phyloP scores from a whole-genome alignment of 2,797 vertebrate genomes.

The Anabas testudineus region DNA sequence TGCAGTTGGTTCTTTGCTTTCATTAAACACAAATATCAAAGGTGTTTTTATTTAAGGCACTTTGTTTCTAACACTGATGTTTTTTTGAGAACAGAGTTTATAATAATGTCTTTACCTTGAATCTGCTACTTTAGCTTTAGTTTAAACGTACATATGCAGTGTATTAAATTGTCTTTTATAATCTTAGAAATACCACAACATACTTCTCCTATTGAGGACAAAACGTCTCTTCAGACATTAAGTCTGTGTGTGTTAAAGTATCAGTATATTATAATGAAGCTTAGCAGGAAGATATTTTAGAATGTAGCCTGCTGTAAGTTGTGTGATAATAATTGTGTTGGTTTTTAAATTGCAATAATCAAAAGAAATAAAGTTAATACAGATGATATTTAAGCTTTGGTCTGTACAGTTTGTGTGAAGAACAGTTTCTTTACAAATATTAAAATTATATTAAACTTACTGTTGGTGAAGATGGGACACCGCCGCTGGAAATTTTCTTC shows the following conservation, averaged over 20 bases:
- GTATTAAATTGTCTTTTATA: neutral
- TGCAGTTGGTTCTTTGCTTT: no score
- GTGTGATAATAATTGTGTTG: constrained; percentile 13
- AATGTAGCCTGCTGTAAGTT: constrained; percentile 32
- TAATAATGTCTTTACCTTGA: neutral
- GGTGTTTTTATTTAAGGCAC: no score
- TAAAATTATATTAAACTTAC: no score
- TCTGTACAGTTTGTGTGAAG: constrained; percentile 14
- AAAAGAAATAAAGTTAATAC: constrained; percentile 38
- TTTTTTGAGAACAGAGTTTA: neutral
- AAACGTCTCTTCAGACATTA: no score
- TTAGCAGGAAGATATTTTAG: neutral
- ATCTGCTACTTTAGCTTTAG: neutral
- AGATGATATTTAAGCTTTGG: constrained; percentile 13
- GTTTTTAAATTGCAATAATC: neutral
- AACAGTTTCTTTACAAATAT: neutral
- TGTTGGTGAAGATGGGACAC: no score
- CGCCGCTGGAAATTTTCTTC: no score
- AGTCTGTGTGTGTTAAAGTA: no score
- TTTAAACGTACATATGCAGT: neutral
- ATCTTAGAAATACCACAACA: no score
- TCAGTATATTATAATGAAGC: neutral
- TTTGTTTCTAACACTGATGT: no score
- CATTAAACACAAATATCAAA: no score
- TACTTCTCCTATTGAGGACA: no score